Evolutionary conservation across 2,888 invertebrate genomes (phyloP).

Genomic region (Terebella lapidaria): DNA sequence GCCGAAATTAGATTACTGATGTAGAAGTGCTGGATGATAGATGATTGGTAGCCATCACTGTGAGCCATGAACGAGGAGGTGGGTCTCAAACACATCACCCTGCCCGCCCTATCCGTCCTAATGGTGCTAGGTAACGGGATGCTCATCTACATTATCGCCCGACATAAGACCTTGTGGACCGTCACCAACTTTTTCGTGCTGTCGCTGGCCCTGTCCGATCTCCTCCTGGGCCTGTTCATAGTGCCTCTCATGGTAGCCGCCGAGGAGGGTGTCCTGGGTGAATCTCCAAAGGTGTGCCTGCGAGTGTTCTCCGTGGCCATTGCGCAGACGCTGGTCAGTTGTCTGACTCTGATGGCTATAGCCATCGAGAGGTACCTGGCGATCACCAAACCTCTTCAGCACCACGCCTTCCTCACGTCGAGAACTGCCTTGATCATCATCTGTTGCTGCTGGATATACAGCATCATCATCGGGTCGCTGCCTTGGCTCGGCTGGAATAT

Average conservation of each 20-base stretch:
- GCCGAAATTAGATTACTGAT: too few relatives aligned
- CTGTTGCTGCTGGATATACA: slow-evolving; percentile 27
- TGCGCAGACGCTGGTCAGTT: slow-evolving; percentile 13
- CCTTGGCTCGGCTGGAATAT: slow-evolving; percentile 37
- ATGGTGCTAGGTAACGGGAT: slow-evolving; percentile 18
- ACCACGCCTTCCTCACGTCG: slow-evolving; percentile 29
- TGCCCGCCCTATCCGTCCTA: slow-evolving; percentile 16
- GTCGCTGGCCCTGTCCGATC: slow-evolving; percentile 16
- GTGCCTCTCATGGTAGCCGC: slow-evolving; percentile 19
- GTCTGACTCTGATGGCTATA: slow-evolving; percentile 29
- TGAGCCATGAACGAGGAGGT: slow-evolving; percentile 11
- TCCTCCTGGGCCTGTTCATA: slow-evolving; percentile 14
- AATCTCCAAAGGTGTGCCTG: slow-evolving; percentile 12
- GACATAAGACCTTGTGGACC: slow-evolving; percentile 9
- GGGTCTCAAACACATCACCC: slow-evolving; percentile 16
- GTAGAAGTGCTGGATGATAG: too few relatives aligned
- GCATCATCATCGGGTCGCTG: slow-evolving; percentile 30
- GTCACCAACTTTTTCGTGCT: slow-evolving; percentile 19
- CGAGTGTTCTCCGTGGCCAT: slow-evolving; percentile 16
- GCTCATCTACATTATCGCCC: slow-evolving; percentile 10
- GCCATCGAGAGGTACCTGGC: slow-evolving; percentile 38
- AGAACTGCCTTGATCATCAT: slow-evolving; percentile 24
- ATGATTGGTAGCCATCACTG: too few relatives aligned
- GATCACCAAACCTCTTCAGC: slow-evolving; percentile 31
- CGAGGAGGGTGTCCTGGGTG: slow-evolving; percentile 14